A percentile compares a stretch with the other conserved stretches of the same genome.
These are phyloP conservation scores for Lagorchestes hirsutus DNA, from an alignment of 2,797 vertebrate genomes.

Conservation along the genomic window DNA sequence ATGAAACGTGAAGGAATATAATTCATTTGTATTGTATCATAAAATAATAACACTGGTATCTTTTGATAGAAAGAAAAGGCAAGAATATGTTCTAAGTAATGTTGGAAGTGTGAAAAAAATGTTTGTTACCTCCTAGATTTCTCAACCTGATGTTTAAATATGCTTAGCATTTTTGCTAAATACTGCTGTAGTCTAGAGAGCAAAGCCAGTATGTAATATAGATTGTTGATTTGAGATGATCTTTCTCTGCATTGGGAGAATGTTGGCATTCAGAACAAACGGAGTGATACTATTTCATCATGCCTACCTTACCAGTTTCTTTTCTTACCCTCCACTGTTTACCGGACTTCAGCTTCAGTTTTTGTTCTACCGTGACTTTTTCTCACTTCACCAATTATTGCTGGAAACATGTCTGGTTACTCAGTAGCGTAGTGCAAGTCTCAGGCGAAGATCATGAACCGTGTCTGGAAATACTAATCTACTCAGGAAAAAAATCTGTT, in stretches of 20 bases:
- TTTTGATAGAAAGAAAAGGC: background rate
- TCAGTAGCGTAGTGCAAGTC: slow-evolving; percentile 70
- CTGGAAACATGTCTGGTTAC: slow-evolving; percentile 69
- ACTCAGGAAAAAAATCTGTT: slow-evolving; percentile 50
- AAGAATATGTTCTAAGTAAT: background rate
- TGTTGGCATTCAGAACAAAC: slow-evolving; percentile 50
- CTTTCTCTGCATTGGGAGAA: background rate
- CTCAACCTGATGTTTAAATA: background rate
- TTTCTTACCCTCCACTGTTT: slow-evolving; percentile 61
- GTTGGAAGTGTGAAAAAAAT: background rate
- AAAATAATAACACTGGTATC: background rate
- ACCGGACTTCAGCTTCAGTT: slow-evolving; percentile 59
- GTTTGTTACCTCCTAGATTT: background rate
- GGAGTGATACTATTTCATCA: slow-evolving; percentile 51
- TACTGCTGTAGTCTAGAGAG: background rate
- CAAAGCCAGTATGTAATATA: background rate
- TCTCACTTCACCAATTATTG: slow-evolving; percentile 71
- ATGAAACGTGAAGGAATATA: background rate
- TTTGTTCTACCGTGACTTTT: slow-evolving; percentile 74
- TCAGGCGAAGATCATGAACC: slow-evolving; percentile 65
- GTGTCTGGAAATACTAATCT: slow-evolving; percentile 55
- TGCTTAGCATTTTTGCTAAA: background rate
- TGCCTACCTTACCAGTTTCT: slow-evolving; percentile 44
- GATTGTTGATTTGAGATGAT: background rate
- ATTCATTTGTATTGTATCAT: background rate